Percentiles rank a stretch among this genome's conserved stretches.
Evolutionary conservation across 1,140 invertebrate species (phyloP).

Genomic region (Leptopilina clavipes): DNA sequence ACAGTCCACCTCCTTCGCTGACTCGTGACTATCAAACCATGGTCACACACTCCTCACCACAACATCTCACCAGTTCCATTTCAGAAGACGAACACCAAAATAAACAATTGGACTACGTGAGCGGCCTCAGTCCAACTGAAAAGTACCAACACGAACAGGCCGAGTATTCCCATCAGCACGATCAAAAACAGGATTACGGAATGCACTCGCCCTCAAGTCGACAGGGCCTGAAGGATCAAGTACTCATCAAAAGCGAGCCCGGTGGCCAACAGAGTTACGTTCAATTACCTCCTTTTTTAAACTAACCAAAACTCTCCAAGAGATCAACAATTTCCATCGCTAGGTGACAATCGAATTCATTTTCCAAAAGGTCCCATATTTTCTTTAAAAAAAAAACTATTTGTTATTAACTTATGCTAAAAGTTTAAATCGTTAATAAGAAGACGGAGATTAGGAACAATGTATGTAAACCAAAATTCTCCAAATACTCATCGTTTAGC

Average conservation of each 20-base stretch:
- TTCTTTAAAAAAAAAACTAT: too few relatives aligned
- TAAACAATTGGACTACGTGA: constrained; percentile 67
- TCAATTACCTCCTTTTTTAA: constrained; percentile 85
- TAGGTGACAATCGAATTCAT: constrained; percentile 27
- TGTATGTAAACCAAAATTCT: too few relatives aligned
- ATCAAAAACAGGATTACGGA: constrained; percentile 75
- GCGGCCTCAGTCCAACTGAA: constrained; percentile 67
- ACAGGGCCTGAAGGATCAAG: constrained; percentile 76
- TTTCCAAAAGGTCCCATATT: too few relatives aligned
- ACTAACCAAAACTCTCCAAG: constrained; percentile 76
- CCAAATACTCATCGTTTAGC: too few relatives aligned
- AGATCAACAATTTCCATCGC: constrained; percentile 51
- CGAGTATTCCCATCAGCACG: constrained; percentile 73
- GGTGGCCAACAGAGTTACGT: constrained; percentile 79
- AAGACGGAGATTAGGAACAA: too few relatives aligned
- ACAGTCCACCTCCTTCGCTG: constrained; percentile 73
- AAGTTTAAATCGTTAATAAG: too few relatives aligned
- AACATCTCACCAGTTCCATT: constrained; percentile 73
- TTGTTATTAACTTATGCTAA: too few relatives aligned
- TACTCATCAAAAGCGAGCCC: constrained; percentile 78
- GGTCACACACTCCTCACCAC: constrained; percentile 80
- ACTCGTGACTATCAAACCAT: constrained; percentile 75
- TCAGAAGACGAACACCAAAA: constrained; percentile 75
- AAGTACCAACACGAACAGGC: constrained; percentile 79
- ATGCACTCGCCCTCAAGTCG: constrained; percentile 73